Evolutionary conservation across 2,113 vertebrate species (phyloP), one percentile per base, ranked within the genome.

Genomic region (Hylia prasina): DNA sequence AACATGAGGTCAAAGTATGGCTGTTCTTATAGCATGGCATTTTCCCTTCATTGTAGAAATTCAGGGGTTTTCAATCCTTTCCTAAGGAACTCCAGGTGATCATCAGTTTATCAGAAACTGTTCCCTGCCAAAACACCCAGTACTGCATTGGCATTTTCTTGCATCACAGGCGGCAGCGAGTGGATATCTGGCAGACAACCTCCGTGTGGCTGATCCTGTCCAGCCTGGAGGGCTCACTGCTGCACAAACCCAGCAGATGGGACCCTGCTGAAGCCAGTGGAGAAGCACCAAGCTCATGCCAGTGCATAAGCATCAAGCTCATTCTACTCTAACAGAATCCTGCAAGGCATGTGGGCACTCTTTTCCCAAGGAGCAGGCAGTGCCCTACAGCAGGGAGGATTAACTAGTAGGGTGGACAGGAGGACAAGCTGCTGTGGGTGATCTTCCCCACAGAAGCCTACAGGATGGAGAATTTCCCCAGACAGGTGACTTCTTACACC

Each of bases 91-190:
- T 51, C 45, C 24, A 56, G 50, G 56, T 23, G 24, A 66, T 40
- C 6, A n/a, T n/a, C 31, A 47, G 28, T 60, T 92, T 73, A 54
- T 48, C 37, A 56, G 44, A 61, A 88, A n/a, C 11, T 5, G 21
- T 25, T 89, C 31, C 18, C 9, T 60, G 53, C 25, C 80, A 33
- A 68, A 93, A 70, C 28, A 64, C 28, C 13, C 0, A 0, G 31
- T 11, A 22, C 11, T 48, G 68, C 57, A 48, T 3, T 66, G 60
- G 27, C 37, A 27, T 61, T 73, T 7, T 31, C 57, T 40, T 35
- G 2, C 2, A 24, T 39, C 27, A 30, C 63, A 58, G 83, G 35
- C 1, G 0, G 60, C 19, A 76, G 68, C 1, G 16, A 80, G 68
- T 7, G 4, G 50, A 2, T 61, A 53, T 25, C 78, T 82, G 82